Evolutionary conservation across 2,888 invertebrate species (phyloP), one percentile per base, ranked within the genome.

Genomic region (Ligdia adustata): DNA sequence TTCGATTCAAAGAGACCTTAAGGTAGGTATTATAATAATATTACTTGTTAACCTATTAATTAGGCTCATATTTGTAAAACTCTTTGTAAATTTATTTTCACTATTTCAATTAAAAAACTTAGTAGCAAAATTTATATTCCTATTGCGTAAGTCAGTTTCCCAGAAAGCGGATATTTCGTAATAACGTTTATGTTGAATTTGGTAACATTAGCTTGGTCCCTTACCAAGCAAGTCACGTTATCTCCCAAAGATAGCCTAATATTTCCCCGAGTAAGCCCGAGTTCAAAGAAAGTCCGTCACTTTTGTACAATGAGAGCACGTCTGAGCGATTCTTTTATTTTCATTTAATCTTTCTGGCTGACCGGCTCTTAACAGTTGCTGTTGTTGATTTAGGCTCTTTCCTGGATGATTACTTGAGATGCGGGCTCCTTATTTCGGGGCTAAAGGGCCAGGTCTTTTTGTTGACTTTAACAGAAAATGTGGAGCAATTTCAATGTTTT

Each of bases 321-420:
- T 50, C 32, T 35, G 35, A 51, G 24, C 40, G 50, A 37, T 47
- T 46, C 64, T 46, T 61, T 64, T 60, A 61, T 64, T 60, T 57
- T 55, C 52, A 37, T 52, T 48, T 60, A 60, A 64, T 64, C 64
- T 59, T 53, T 37, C 42, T 45, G 56, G 51, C 27, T 52, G 52
- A 41, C 45, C 49, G 47, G 24, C 9, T 46, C 24, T 39, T 18
- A 50, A 52, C 52, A 51, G 39, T 52, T 57, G 55, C 35, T 40
- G 41, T 42, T 42, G 34, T 51, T 55, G 51, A 52, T 60, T 55
- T 29, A 31, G 47, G 49, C 48, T 55, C 53, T 38, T 48, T 48
- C 49, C 48, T 49, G 39, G 37, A 35, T 48, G 43, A 53, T 53
- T 42, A 45, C 29, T 34, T 38, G 29, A 22, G 44, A 58, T 52